Evolutionary conservation across 2,113 vertebrate genomes (phyloP).

Genomic region (Phalacrocorax pelagicus): DNA sequence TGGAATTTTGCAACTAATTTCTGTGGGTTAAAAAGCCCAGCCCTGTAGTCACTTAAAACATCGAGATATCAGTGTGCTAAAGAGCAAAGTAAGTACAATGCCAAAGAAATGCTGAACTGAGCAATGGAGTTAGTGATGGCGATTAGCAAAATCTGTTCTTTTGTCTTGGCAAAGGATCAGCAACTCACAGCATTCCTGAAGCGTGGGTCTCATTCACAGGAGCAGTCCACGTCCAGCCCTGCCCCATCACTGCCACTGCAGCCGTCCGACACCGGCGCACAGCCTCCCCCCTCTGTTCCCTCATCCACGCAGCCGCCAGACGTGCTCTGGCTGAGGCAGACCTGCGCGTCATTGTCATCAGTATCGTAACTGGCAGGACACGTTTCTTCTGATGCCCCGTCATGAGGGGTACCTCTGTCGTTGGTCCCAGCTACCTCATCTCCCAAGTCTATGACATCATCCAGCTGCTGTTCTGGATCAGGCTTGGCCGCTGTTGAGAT

Average conservation of each 20-base stretch:
- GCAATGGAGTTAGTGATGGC: not conserved
- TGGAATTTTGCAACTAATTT: not conserved
- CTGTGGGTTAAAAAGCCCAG: not conserved
- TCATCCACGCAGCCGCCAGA: not conserved
- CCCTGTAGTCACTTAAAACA: not conserved
- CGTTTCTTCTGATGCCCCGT: not conserved
- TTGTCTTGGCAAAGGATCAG: not conserved
- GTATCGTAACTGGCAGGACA: not conserved
- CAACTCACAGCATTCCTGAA: not conserved
- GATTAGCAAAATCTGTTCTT: not conserved
- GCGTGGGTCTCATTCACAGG: accelerated
- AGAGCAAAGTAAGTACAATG: not conserved
- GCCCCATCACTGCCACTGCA: not conserved
- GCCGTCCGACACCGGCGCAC: accelerated
- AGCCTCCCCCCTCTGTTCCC: not conserved
- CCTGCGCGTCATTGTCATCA: not conserved
- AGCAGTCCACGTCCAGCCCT: not conserved
- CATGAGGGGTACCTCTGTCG: not conserved
- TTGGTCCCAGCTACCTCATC: not conserved
- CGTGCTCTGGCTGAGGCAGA: not conserved
- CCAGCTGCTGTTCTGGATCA: slow-evolving; percentile 18
- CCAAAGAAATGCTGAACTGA: not conserved
- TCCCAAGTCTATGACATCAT: slow-evolving; percentile 8
- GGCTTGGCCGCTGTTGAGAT: slow-evolving; percentile 9
- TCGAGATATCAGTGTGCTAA: not conserved